Evolutionary conservation across 2,797 vertebrate genomes (phyloP).

Genomic region (Dipus sagitta): DNA sequence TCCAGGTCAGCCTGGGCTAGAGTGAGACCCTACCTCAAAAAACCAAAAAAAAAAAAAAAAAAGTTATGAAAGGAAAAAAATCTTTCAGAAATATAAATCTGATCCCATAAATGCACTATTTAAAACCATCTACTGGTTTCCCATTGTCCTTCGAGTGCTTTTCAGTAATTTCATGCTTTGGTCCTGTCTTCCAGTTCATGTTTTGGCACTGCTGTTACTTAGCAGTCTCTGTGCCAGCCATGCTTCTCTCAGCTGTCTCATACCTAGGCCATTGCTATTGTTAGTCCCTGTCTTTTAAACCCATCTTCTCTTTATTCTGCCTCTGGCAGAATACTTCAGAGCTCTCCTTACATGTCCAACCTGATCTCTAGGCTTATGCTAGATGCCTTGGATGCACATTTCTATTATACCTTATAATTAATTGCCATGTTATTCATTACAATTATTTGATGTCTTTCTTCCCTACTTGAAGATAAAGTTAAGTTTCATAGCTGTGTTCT

Average conservation of each 20-base stretch:
- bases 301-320: background rate
- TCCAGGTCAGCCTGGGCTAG: too few relatives aligned
- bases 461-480: background rate
- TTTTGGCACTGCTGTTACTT: slow-evolving; percentile 5
- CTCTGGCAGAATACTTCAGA: background rate
- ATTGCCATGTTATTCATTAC: slow-evolving; percentile 21
- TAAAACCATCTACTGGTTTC: background rate
- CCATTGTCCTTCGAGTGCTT: background rate
- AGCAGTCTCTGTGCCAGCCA: background rate
- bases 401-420: slow-evolving; percentile 25
- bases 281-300: background rate
- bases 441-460: slow-evolving; percentile 32
- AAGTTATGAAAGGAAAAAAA: background rate
- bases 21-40: too few relatives aligned
- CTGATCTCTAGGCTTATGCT: slow-evolving; percentile 7
- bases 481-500: slow-evolving; percentile 6
- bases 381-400: background rate
- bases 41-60: too few relatives aligned
- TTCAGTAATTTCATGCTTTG: background rate
- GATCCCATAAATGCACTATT: background rate
- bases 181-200: background rate
- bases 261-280: background rate
- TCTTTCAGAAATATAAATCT: slow-evolving; percentile 41
- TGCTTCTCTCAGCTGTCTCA: slow-evolving; percentile 19
- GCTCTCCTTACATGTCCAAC: background rate